Evolutionary conservation across 92 coral and sea anemone genomes (phyloP), one percentile per base, ranked within the genome.

Genomic region (Palythoa heliodiscus): DNA sequence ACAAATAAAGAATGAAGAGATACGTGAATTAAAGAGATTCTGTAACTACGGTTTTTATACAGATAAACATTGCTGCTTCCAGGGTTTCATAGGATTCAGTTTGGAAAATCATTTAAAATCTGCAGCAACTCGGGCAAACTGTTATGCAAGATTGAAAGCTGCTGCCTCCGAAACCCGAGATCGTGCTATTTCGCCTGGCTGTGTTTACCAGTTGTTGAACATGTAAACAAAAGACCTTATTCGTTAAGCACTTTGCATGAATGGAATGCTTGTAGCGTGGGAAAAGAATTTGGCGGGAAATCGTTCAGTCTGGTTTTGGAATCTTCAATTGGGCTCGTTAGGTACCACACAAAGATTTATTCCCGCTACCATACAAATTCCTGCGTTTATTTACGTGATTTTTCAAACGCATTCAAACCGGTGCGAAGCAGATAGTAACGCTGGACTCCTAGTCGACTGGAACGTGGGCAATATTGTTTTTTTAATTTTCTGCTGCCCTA

Each of bases 271-370:
- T 43, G 74, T 35, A 52, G 84, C 84, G 84, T 80, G 84, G 84
- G 84, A 80, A 80, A 80, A 66, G 39, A 12, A 61, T 50, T 80
- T 80, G 84, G 84, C 84, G 84, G 74, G 84, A 66, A 66, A 80
- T 25, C 40, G 37, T 66, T 11, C 35, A 29, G n/a, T 57, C 63
- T 57, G 11, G 11, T 13, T 57, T n/a, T 12, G 15, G 17, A 58
- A 58, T 14, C 20, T 58, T 58, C 64, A 58, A 9, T 11, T 14
- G 4, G 16, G 64, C 64, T 15, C 20, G 20, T 14, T 1, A 14
- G 64, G 20, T 20, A 58, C 6, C 50, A 0, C 7, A 43, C 9
- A 43, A 43, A 58, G 4, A 58, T 58, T 14, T 58, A 58, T 11
- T 19, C 12, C 64, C 64, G 64, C 6, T 58, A 58, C 50, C 50